Percentiles rank a stretch among this genome's conserved stretches.
Evolutionary conservation across 2,888 invertebrate species (phyloP).

Genomic region (Rhimphoctona megacephalus): DNA sequence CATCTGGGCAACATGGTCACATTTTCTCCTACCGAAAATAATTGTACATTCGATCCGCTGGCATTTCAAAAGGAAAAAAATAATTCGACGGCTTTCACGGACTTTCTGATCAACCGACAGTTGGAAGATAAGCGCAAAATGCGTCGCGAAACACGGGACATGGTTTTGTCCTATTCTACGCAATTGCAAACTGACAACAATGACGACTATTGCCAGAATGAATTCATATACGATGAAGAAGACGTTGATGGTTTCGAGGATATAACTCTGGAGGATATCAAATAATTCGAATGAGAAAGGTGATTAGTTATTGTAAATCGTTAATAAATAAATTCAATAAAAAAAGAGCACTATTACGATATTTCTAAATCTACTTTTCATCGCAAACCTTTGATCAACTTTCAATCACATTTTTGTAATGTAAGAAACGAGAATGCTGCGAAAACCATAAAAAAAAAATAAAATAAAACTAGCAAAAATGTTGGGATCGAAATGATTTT

Average conservation of each 20-base stretch:
- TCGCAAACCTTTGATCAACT: neutral
- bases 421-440: neutral
- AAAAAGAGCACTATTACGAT: neutral
- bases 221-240: slow-evolving; percentile 70
- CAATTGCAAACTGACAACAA: slow-evolving; percentile 71
- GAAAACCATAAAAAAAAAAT: neutral
- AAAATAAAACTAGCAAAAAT: neutral
- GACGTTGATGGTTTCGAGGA: slow-evolving; percentile 58
- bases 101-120: slow-evolving; percentile 87
- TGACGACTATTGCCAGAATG: slow-evolving; percentile 75
- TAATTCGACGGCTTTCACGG: slow-evolving; percentile 86
- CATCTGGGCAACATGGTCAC: slow-evolving; percentile 55
- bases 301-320: neutral
- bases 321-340: neutral
- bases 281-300: slow-evolving; percentile 18
- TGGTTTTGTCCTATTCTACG: slow-evolving; percentile 61
- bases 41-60: neutral
- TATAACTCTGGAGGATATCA: slow-evolving; percentile 40
- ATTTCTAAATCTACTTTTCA: neutral
- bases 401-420: neutral
- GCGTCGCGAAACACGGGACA: slow-evolving; percentile 74
- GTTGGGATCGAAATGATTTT: neutral
- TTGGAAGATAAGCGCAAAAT: slow-evolving; percentile 77
- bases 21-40: slow-evolving; percentile 1
- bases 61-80: slow-evolving; percentile 75